A percentile compares a stretch with the other conserved stretches of the same genome.
phyloP scores from a whole-genome alignment of 2,888 invertebrate genomes.

The Lithophane ornitopus region DNA sequence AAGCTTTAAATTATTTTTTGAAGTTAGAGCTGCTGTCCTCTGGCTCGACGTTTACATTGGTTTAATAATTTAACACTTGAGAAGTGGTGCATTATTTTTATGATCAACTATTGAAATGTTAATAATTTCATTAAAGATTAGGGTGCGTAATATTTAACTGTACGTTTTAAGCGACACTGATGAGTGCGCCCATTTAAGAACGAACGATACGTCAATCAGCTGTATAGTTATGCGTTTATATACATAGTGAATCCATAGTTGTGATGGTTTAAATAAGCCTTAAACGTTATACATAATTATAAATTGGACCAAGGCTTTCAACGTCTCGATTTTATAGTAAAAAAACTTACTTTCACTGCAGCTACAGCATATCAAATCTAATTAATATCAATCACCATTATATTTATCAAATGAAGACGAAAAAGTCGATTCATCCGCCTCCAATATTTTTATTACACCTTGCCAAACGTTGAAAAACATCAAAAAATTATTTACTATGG shows the following conservation, averaged over 20 bases:
- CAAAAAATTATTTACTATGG: constrained; percentile 23
- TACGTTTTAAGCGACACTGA: constrained; percentile 47
- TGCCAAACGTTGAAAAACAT: constrained; percentile 33
- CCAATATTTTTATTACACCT: constrained; percentile 7
- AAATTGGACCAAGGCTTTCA: constrained; percentile 27
- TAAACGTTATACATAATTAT: constrained; percentile 48
- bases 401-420: constrained; percentile 1
- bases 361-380: constrained; percentile 13
- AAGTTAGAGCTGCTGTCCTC: constrained; percentile 72
- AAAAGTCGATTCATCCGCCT: not conserved
- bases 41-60: constrained; percentile 79
- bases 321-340: not conserved
- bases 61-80: constrained; percentile 72
- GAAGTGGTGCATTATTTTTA: constrained; percentile 86
- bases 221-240: constrained; percentile 8
- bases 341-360: not conserved
- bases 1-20: constrained; percentile 90
- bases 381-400: constrained; percentile 4
- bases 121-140: constrained; percentile 66
- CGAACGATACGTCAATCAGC: constrained; percentile 4
- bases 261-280: constrained; percentile 16
- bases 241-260: constrained; percentile 8
- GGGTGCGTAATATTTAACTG: constrained; percentile 60
- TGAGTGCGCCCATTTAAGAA: constrained; percentile 37
- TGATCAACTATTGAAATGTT: constrained; percentile 83